Base-by-base conservation (phyloP, 2,888 invertebrate genomes). In the Diploptera punctata region DNA sequence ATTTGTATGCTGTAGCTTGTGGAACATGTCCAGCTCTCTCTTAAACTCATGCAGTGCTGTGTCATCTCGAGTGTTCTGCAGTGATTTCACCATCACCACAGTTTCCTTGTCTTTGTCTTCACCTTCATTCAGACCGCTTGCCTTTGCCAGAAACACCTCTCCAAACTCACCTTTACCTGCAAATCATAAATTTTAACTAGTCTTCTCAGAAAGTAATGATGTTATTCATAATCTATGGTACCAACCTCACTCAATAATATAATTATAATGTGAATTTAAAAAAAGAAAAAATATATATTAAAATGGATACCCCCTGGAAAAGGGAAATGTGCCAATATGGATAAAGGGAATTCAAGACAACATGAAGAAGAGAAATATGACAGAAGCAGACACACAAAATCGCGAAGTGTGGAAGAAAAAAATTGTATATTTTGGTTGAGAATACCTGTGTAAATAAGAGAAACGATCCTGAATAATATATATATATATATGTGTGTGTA, bases 141-240 rank as follows among this genome's bases (percentile, higher is more conserved):
- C 79, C 88, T 94, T 62, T 7, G 93, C 95, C 47, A 96, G 85
- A 79, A 93, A 91, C 0, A 98, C 93, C 78, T 97, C 97, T 0
- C 98, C 98, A 79, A 95, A 98, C 78, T 95, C 94, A 0, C 98
- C 97, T 26, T 95, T 92, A 19, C 97, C 93, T 91, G 77, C 18
- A 78, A 76, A n/a, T n/a, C n/a, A n/a, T n/a, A n/a, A n/a, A n/a
- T 61, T 33, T 24, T 16, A 61, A 24, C 13, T 33, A 62, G 19
- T 3, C n/a, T 24, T 7, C 3, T 57, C 26, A 1, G 24, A 57
- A 21, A 1, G 21, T 16, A 47, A 18, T 47, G 3, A n/a, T 47
- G 10, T 44, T 44, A 47, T 47, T 47, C n/a, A 47, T 47, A 5
- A 47, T n/a, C n/a, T n/a, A n/a, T n/a, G n/a, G n/a, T n/a, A n/a